phyloP scores from a whole-genome alignment of 2,113 vertebrate species.

The Alaudala cheleensis region DNA sequence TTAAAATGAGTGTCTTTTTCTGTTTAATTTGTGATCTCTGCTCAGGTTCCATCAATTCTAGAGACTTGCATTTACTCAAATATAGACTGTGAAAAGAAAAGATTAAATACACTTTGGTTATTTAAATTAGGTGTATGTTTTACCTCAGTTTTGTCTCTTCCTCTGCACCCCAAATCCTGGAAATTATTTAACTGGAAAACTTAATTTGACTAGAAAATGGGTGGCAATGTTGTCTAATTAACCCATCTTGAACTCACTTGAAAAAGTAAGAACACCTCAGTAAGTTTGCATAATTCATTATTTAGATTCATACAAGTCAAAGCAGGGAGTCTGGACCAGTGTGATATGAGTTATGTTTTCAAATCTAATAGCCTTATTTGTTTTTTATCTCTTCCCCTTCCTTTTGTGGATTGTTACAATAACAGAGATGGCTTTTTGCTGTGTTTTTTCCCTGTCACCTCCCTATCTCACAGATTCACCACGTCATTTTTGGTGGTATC shows the following conservation, averaged over 20 bases:
- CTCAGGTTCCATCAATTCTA: neutral
- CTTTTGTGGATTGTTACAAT: neutral
- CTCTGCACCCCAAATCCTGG: neutral
- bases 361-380: neutral
- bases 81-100: neutral
- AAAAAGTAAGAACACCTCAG: neutral
- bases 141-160: neutral
- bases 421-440: neutral
- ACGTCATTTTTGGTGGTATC: constrained; percentile 97
- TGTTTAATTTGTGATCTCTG: neutral
- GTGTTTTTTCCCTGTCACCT: neutral
- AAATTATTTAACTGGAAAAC: neutral
- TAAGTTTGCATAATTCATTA: neutral
- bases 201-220: neutral
- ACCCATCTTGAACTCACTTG: neutral
- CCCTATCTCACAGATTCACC: constrained; percentile 83
- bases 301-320: neutral
- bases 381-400: neutral
- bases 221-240: neutral
- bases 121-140: neutral
- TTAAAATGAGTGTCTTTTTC: neutral
- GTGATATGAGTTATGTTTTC: neutral
- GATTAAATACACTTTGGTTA: neutral
- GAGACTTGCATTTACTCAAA: neutral
- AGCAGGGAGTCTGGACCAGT: neutral